Conservation (phyloP, 2,797 vertebrate species). For the Pempheris klunzingeri region DNA sequence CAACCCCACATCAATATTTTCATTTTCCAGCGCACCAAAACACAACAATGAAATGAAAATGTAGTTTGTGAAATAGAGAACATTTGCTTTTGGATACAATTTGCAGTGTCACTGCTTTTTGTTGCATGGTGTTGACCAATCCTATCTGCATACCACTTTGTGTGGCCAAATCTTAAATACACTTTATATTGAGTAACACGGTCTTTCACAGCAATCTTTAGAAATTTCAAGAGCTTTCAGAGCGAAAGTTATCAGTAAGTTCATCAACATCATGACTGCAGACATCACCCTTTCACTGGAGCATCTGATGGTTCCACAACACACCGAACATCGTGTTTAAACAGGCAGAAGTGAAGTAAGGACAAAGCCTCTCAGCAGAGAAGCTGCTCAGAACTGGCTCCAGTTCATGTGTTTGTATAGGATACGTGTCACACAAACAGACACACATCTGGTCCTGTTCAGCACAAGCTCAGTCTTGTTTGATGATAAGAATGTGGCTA, state of each 20-base stretch:
- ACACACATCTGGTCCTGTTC: slow-evolving; percentile 25
- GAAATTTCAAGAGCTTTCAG: neutral
- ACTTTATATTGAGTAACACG: slow-evolving; percentile 14
- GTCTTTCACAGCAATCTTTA: neutral
- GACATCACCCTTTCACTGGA: neutral
- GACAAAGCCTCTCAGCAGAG: neutral
- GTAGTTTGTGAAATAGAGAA: neutral
- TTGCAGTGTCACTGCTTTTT: neutral
- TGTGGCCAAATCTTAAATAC: slow-evolving; percentile 9
- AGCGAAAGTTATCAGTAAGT: neutral
- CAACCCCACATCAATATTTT: too few relatives aligned
- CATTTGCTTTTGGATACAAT: neutral
- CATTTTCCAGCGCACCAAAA: neutral
- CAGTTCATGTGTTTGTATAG: neutral
- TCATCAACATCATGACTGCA: neutral
- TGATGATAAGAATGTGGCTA: slow-evolving; percentile 28
- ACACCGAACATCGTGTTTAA: slow-evolving; percentile 2
- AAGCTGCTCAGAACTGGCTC: neutral
- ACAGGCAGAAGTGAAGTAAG: neutral
- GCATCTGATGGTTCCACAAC: neutral
- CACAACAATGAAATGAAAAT: neutral
- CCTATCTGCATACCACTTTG: neutral
- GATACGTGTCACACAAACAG: slow-evolving; percentile 15
- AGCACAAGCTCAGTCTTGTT: slow-evolving; percentile 53
- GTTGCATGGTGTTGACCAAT: neutral